Evolutionary conservation across 2,113 vertebrate genomes (phyloP).

Genomic region (Xenopus borealis): DNA sequence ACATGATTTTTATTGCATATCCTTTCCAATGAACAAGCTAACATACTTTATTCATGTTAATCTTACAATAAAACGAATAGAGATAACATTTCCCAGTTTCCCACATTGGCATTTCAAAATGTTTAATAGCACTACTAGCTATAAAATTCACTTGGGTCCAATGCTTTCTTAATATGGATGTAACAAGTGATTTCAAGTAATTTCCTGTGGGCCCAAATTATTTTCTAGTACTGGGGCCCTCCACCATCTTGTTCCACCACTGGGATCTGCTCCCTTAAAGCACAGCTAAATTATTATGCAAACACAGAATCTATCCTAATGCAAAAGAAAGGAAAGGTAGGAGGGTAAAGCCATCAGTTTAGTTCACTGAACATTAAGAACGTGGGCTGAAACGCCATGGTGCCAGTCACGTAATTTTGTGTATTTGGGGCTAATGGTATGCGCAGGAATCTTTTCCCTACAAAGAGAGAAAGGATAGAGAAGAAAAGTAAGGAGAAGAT

Average conservation of each 20-base stretch:
- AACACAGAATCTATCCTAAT: too few relatives aligned
- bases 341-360: slow-evolving; percentile 37
- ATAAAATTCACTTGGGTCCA: too few relatives aligned
- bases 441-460: slow-evolving; percentile 83
- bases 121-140: too few relatives aligned
- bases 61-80: too few relatives aligned
- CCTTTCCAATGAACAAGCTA: too few relatives aligned
- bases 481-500: not conserved
- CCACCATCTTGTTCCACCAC: not conserved
- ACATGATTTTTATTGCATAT: too few relatives aligned
- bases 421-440: slow-evolving; percentile 89
- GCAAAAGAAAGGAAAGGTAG: slow-evolving; percentile 53
- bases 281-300: too few relatives aligned
- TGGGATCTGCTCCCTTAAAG: not conserved
- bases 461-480: slow-evolving; percentile 57
- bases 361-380: slow-evolving; percentile 93
- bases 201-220: not conserved
- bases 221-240: not conserved
- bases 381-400: slow-evolving; percentile 94
- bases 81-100: too few relatives aligned
- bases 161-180: too few relatives aligned
- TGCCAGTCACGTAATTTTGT: slow-evolving; percentile 97
- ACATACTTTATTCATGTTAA: too few relatives aligned
- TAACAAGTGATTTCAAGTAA: not conserved
- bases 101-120: too few relatives aligned